These are phyloP conservation scores for Chamaea fasciata DNA, from an alignment of 2,113 vertebrate genomes.

Conservation along the genomic window DNA sequence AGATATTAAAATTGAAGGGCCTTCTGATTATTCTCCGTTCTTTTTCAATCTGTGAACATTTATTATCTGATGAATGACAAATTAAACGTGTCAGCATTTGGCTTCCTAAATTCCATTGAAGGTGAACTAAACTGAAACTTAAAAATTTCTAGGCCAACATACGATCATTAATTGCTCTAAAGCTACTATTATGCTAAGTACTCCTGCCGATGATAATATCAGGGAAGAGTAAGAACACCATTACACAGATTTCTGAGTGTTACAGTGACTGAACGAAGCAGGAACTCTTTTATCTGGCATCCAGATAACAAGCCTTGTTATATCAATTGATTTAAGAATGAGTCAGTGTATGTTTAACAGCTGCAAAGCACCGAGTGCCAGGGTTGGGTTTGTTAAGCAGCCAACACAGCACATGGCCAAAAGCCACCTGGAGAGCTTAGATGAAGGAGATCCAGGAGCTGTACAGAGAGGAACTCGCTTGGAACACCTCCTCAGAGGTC, in stretches of 20 bases:
- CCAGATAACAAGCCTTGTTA: neutral
- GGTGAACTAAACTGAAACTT: neutral
- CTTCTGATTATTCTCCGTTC: neutral
- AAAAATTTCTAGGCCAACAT: neutral
- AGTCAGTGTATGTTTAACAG: neutral
- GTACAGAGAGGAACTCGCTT: neutral
- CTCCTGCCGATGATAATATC: neutral
- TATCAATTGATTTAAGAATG: neutral
- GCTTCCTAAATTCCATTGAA: neutral
- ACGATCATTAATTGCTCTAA: neutral
- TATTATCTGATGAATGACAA: neutral
- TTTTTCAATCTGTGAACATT: neutral
- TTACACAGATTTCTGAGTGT: neutral
- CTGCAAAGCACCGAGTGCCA: neutral
- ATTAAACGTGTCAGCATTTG: neutral
- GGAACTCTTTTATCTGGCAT: neutral
- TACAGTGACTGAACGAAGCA: accelerated
- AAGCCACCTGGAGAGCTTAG: neutral
- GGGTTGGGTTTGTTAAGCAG: neutral
- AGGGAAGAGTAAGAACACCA: neutral
- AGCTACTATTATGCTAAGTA: neutral
- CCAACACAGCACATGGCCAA: neutral
- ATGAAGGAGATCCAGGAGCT: neutral
- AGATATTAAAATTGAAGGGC: neutral
- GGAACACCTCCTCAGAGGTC: neutral